phyloP scores from a whole-genome alignment of 2,113 vertebrate species.

The Tachysurus vachellii region DNA sequence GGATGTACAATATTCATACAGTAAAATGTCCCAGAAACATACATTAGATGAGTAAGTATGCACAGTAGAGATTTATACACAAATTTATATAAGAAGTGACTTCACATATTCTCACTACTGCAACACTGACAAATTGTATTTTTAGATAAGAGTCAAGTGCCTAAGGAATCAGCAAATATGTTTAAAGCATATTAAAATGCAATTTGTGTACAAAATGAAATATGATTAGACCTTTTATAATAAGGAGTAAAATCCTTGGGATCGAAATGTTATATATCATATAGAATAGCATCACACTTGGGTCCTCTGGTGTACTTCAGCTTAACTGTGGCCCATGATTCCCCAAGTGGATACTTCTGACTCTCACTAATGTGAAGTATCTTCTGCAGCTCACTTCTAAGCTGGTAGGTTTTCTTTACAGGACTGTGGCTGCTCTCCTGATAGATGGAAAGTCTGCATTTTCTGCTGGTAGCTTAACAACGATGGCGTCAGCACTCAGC shows the following conservation, averaged over 20 bases:
- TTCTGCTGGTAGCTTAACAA: conserved; percentile 4
- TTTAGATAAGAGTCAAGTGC: neutral
- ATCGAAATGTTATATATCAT: neutral
- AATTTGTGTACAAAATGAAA: neutral
- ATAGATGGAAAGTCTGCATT: neutral
- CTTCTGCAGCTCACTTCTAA: neutral
- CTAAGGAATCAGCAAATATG: neutral
- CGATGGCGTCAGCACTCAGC: neutral
- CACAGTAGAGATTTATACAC: neutral
- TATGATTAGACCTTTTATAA: neutral
- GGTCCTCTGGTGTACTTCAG: neutral
- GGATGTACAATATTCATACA: too few species aligned
- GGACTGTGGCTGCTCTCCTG: neutral
- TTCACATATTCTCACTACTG: neutral
- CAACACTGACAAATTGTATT: neutral
- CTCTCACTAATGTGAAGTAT: neutral
- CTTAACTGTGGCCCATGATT: neutral
- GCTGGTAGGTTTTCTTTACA: neutral
- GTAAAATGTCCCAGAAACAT: too few species aligned
- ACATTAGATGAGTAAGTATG: too few species aligned
- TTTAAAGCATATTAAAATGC: neutral
- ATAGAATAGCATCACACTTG: neutral
- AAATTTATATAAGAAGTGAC: neutral
- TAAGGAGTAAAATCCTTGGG: neutral
- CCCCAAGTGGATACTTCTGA: neutral